These are phyloP conservation scores for Channa maculata DNA, from an alignment of 2,113 vertebrate genomes.

Conservation along the genomic window DNA sequence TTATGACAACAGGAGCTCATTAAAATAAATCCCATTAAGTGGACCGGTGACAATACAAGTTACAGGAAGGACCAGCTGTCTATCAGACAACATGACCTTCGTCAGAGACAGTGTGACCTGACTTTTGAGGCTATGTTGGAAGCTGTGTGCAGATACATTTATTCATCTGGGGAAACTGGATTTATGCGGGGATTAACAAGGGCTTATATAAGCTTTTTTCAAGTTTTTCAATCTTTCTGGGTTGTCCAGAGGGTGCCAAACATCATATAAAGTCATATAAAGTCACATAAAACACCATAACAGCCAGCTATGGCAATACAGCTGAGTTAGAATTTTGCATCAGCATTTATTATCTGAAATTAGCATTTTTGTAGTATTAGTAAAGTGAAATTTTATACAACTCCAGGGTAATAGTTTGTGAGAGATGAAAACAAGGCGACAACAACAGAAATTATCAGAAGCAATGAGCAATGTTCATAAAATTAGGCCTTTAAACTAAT, in stretches of 20 bases:
- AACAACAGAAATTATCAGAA: slow-evolving; percentile 2
- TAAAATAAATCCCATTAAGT: slow-evolving; percentile 22
- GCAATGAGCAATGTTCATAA: slow-evolving; percentile 21
- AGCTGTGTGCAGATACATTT: slow-evolving; percentile 28
- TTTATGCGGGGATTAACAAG: slow-evolving; percentile 20
- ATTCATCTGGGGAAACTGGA: slow-evolving; percentile 1
- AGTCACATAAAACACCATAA: slow-evolving; percentile 9
- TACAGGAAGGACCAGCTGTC: slow-evolving; percentile 10
- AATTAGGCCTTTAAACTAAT: slow-evolving; percentile 8
- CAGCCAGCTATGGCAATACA: slow-evolving; percentile 1
- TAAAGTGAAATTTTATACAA: too few relatives aligned
- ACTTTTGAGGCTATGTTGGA: slow-evolving; percentile 23
- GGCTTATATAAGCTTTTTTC: slow-evolving; percentile 1
- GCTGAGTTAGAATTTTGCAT: not conserved
- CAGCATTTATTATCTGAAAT: not conserved
- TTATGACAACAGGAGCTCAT: slow-evolving; percentile 46
- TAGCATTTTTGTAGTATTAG: too few relatives aligned
- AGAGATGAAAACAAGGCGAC: not conserved
- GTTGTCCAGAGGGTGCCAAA: not conserved
- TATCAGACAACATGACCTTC: slow-evolving; percentile 17
- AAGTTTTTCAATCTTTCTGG: not conserved
- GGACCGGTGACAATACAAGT: slow-evolving; percentile 19
- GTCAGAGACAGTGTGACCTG: slow-evolving; percentile 50
- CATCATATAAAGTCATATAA: too few relatives aligned
- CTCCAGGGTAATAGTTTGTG: not conserved